Conservation (phyloP, 2,888 invertebrate genomes). For the Nysson spinosus region DNA sequence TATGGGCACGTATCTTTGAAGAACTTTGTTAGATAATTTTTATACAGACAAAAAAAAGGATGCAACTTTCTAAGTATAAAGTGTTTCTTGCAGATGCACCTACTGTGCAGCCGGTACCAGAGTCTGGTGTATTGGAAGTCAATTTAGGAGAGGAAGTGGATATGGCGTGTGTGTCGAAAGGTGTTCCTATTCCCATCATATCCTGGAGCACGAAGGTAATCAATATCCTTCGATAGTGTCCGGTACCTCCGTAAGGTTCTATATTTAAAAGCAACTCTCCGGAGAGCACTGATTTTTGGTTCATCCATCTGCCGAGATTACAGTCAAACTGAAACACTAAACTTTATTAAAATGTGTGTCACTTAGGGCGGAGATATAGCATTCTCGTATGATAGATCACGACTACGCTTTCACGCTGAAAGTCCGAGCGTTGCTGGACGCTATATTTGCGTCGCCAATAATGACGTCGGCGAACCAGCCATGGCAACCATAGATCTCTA, state of each 20-base stretch:
- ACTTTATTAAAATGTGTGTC: slow-evolving; percentile 8
- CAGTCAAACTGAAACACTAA: not conserved
- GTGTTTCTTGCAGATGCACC: slow-evolving; percentile 81
- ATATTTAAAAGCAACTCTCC: too few species aligned
- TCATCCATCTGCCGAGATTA: too few species aligned
- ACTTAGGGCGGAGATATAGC: slow-evolving; percentile 82
- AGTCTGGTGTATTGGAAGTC: slow-evolving; percentile 85
- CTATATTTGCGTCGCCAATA: slow-evolving; percentile 86
- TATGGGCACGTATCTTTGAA: too few species aligned
- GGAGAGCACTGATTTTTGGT: too few species aligned
- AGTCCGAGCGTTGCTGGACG: slow-evolving; percentile 84
- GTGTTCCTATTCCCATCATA: slow-evolving; percentile 85
- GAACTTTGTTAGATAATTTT: too few species aligned
- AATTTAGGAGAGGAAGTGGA: slow-evolving; percentile 86
- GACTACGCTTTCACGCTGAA: slow-evolving; percentile 83
- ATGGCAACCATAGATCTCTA: slow-evolving; percentile 83
- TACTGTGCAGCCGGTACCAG: slow-evolving; percentile 83
- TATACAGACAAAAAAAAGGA: too few species aligned
- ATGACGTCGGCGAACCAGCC: slow-evolving; percentile 87
- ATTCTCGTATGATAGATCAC: slow-evolving; percentile 81
- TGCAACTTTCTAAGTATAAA: not conserved
- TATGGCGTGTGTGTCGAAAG: slow-evolving; percentile 85
- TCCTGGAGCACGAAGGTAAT: slow-evolving; percentile 83
- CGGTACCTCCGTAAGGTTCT: too few species aligned
- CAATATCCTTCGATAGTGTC: not conserved